Evolutionary conservation across 2,888 invertebrate species (phyloP).

Genomic region (Torymus texanus): DNA sequence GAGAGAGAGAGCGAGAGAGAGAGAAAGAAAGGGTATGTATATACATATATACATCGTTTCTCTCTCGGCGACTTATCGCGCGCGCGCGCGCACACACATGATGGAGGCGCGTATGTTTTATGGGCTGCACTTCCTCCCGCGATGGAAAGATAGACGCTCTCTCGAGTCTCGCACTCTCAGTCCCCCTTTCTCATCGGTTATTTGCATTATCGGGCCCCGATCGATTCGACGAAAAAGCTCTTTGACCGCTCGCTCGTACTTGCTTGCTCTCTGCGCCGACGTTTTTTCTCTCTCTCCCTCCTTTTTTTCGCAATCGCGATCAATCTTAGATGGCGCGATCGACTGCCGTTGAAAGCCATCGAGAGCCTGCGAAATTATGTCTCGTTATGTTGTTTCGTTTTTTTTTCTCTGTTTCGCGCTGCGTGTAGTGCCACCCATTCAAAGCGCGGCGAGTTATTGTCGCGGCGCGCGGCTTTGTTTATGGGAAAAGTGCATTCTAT

Average conservation of each 20-base stretch:
- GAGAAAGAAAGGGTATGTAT: conserved; percentile 4
- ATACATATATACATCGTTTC: conserved; percentile 30
- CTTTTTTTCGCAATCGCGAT: conserved; percentile 46
- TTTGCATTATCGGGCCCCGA: conserved; percentile 62
- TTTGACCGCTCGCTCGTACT: background rate
- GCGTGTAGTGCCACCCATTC: background rate
- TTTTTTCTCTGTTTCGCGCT: conserved; percentile 10
- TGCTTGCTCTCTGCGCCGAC: background rate
- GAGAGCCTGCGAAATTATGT: conserved; percentile 45
- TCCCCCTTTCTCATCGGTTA: conserved; percentile 59
- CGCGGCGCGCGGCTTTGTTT: background rate
- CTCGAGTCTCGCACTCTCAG: conserved; percentile 20
- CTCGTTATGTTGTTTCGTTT: conserved; percentile 24
- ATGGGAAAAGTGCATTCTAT: background rate
- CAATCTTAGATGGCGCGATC: conserved; percentile 46
- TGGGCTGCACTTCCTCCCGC: conserved; percentile 62
- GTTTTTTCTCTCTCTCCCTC: background rate
- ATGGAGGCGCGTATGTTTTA: conserved; percentile 65
- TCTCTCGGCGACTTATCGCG: conserved; percentile 49
- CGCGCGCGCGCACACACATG: conserved; percentile 41
- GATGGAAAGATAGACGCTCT: conserved; percentile 61
- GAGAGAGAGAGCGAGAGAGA: background rate
- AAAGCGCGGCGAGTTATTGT: background rate
- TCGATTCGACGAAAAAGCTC: conserved; percentile 61
- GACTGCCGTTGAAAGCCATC: conserved; percentile 33